These are phyloP conservation scores for Antrozous pallidus DNA, from an alignment of 2,797 vertebrate genomes.

Conservation along the genomic window DNA sequence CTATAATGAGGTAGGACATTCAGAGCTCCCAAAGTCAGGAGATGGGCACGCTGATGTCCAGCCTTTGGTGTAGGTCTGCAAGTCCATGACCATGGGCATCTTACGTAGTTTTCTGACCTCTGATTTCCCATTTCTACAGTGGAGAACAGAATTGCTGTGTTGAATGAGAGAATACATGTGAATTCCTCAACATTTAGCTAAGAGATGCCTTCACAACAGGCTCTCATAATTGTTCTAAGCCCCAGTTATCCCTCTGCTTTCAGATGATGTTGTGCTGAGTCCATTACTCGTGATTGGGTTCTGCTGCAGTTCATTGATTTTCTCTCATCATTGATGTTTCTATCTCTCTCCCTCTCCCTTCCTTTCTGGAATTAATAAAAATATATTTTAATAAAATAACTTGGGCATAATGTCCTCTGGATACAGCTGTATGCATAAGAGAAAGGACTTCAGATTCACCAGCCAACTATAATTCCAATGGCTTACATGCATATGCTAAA, in stretches of 20 bases:
- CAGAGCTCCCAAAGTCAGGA: background rate
- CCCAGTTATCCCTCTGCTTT: fast-evolving
- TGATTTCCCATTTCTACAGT: background rate
- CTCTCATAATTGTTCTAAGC: background rate
- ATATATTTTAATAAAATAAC: too few relatives aligned
- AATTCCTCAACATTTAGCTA: background rate
- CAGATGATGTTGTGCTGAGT: fast-evolving
- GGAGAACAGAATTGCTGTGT: too few relatives aligned
- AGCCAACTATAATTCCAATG: too few relatives aligned
- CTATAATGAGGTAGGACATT: too few relatives aligned
- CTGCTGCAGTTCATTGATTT: background rate
- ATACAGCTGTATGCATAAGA: too few relatives aligned
- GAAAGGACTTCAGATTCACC: too few relatives aligned
- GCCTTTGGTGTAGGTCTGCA: background rate
- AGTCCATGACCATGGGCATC: fast-evolving
- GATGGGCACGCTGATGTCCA: fast-evolving
- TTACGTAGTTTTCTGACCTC: background rate
- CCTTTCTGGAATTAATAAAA: too few relatives aligned
- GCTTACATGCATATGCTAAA: too few relatives aligned
- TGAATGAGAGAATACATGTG: background rate
- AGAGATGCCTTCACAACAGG: background rate
- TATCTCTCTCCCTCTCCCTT: too few relatives aligned
- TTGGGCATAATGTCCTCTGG: too few relatives aligned
- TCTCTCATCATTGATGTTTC: too few relatives aligned
- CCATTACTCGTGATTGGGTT: background rate